Evolutionary conservation across 1,140 invertebrate species (phyloP).

Genomic region (Tetragonula clypearis): DNA sequence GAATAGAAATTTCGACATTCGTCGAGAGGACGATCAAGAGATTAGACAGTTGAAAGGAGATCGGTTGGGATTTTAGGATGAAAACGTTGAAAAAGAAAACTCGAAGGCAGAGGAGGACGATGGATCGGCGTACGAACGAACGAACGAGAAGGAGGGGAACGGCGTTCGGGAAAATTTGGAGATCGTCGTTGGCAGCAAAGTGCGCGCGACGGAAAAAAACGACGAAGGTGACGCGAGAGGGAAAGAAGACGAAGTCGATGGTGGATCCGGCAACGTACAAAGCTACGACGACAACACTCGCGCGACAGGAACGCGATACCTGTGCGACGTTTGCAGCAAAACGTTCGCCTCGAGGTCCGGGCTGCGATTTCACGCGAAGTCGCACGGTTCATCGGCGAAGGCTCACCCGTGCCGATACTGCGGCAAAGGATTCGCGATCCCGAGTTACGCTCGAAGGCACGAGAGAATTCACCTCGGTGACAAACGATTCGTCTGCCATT

Average conservation of each 20-base stretch:
- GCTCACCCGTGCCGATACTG: slow-evolving; percentile 61
- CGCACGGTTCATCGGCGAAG: slow-evolving; percentile 55
- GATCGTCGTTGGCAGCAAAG: background rate
- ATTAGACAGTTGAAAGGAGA: background rate
- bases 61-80: background rate
- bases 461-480: slow-evolving; percentile 43
- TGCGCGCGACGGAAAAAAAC: background rate
- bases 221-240: background rate
- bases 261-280: background rate
- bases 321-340: slow-evolving; percentile 66
- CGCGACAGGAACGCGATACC: slow-evolving; percentile 13
- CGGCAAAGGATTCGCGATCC: slow-evolving; percentile 60
- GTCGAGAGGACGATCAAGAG: too few relatives aligned
- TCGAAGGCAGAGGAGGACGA: background rate
- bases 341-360: slow-evolving; percentile 66
- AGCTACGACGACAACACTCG: background rate
- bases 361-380: slow-evolving; percentile 63
- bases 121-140: too few relatives aligned
- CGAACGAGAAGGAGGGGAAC: background rate
- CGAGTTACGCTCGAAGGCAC: slow-evolving; percentile 56
- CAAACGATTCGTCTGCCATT: slow-evolving; percentile 57
- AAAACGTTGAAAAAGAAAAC: background rate
- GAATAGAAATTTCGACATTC: too few relatives aligned
- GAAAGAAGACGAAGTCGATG: background rate
- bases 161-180: background rate